A percentile compares a stretch with the other conserved stretches of the same genome.
phyloP scores from a whole-genome alignment of 2,797 vertebrate species.

The Notoglanidium macrostoma region DNA sequence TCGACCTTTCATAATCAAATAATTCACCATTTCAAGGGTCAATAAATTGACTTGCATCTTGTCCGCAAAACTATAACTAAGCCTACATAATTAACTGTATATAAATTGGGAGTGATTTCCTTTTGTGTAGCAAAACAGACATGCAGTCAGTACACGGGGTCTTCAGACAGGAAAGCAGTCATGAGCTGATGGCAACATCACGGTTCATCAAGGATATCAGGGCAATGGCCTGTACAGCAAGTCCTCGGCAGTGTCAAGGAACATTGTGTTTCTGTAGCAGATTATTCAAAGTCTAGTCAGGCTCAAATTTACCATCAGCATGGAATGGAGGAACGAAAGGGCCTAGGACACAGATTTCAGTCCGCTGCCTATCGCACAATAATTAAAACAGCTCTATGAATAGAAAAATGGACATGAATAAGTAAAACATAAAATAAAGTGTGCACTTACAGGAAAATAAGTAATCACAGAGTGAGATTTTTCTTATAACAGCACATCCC shows the following conservation, averaged over 20 bases:
- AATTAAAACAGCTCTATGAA: background rate
- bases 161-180: background rate
- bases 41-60: background rate
- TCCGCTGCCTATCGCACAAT: background rate
- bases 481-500: background rate
- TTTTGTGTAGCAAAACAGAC: background rate
- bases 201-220: background rate
- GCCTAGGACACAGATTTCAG: slow-evolving; percentile 2
- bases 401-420: background rate
- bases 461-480: background rate
- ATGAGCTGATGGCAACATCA: background rate
- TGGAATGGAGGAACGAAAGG: background rate
- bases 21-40: background rate
- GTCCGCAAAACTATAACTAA: background rate
- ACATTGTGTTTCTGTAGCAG: slow-evolving; percentile 1
- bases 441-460: background rate
- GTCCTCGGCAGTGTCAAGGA: slow-evolving; percentile 3
- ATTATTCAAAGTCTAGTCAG: slow-evolving; percentile 11
- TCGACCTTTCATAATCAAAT: background rate
- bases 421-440: background rate
- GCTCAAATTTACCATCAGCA: background rate
- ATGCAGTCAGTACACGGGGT: background rate
- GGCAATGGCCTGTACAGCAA: background rate
- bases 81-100: too few relatives aligned
- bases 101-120: background rate